Evolutionary conservation across 2,797 vertebrate species (phyloP).

Genomic region (Pachyuromys duprasi): DNA sequence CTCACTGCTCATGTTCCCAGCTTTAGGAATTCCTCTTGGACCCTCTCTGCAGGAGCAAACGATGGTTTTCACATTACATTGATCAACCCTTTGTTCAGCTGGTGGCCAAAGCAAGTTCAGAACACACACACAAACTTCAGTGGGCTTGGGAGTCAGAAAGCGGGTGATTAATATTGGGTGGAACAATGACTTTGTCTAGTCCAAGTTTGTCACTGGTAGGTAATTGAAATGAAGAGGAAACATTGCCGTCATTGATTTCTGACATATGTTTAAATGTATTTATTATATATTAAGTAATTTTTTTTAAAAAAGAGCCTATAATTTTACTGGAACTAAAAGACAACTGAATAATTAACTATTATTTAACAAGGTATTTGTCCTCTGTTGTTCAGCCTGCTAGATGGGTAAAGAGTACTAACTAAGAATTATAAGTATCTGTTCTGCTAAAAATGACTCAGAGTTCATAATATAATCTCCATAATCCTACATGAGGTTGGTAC

Average conservation of each 20-base stretch:
- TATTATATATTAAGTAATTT: constrained; percentile 5
- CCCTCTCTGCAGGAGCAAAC: constrained; percentile 17
- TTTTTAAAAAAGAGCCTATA: constrained; percentile 43
- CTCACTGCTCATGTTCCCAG: constrained; percentile 70
- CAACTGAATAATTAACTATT: constrained; percentile 8
- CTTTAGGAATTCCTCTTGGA: constrained; percentile 66
- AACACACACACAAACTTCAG: constrained; percentile 44
- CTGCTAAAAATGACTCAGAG: not conserved
- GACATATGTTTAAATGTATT: constrained; percentile 36
- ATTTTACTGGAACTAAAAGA: constrained; percentile 58
- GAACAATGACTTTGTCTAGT: not conserved
- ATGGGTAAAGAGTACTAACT: not conserved
- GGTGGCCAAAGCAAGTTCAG: constrained; percentile 66
- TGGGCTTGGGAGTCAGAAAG: constrained; percentile 45
- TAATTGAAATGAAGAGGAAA: constrained; percentile 42
- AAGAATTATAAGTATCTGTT: constrained; percentile 24
- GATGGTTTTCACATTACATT: constrained; percentile 64
- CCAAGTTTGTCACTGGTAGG: not conserved
- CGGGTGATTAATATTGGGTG: not conserved
- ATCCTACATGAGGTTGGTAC: not conserved
- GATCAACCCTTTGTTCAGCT: constrained; percentile 61
- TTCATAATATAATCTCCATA: constrained; percentile 16
- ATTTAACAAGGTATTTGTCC: not conserved
- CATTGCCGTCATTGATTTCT: not conserved
- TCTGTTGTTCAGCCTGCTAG: not conserved